phyloP scores from a whole-genome alignment of 2,888 invertebrate genomes.

The Rhimphoctona megacephalus region DNA sequence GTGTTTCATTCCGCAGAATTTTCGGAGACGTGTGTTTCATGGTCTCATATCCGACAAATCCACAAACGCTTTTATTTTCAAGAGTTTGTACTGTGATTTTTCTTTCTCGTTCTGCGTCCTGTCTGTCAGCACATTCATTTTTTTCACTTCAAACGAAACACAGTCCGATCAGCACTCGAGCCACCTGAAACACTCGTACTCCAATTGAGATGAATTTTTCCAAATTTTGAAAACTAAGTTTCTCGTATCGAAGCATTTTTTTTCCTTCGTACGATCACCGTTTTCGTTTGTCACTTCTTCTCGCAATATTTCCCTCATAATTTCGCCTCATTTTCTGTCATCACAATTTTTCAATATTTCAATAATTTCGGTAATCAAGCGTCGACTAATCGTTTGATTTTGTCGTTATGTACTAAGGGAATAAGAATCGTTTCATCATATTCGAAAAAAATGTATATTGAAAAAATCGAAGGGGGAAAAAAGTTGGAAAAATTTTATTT shows the following conservation, averaged over 20 bases:
- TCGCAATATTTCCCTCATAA: neutral
- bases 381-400: neutral
- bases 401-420: neutral
- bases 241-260: neutral
- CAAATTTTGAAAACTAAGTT: neutral
- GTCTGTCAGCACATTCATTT: neutral
- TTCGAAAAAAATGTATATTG: no score
- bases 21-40: conserved; percentile 59
- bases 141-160: neutral
- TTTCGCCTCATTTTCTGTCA: neutral
- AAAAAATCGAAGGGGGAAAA: neutral
- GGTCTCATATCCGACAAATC: conserved; percentile 46
- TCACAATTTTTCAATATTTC: neutral
- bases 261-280: neutral
- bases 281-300: neutral
- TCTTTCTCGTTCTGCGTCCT: neutral
- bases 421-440: neutral
- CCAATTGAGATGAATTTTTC: neutral
- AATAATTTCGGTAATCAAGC: neutral
- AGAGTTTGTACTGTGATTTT: neutral
- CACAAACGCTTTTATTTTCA: conserved; percentile 16
- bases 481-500: neutral
- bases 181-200: conserved; percentile 1
- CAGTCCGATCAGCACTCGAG: neutral
- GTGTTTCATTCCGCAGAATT: conserved; percentile 55